Base-by-base conservation (phyloP, 2,888 invertebrate genomes). In the Deilephila elpenor region DNA sequence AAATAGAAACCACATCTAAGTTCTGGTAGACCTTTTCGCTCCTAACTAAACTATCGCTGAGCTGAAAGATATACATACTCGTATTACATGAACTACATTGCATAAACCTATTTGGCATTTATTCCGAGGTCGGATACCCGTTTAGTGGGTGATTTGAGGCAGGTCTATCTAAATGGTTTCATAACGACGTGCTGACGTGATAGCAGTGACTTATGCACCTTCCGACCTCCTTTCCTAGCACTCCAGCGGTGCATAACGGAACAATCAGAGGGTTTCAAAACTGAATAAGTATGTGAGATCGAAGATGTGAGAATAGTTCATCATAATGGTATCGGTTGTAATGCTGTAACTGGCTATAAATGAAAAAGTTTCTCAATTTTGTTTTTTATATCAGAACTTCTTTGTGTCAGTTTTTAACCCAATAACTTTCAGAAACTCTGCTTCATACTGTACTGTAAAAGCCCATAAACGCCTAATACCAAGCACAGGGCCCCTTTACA, bases 181-280 rank as follows among this genome's bases (percentile, higher is more conserved):
- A 25, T 20, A 44, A 64, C 44, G 64, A 64, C 44, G 44, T 44
- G 62, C 34, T 62, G 34, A 62, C 8, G 34, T 20, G 62, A 67
- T 44, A 67, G 20, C 20, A 20, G 25, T 19, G 59, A 37, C 70
- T 73, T 73, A 60, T 67, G 64, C 44, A 67, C 64, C 64, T 44
- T 1, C n/a, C n/a, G 62, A 34, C 34, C n/a, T 34, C 34, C 37
- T 64, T 44, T 20, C 20, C n/a, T 20, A 60, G 60, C 60, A 29
- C 29, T 60, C 14, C 4, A 60, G 29, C 60, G 25, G 17, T 60
- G 60, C 60, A 60, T 25, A 17, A 17, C 14, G 14, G 60, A 60
- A 60, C 60, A 25, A 29, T 60, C 29, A 3, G 60, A n/a, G n/a
- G 56, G 5, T 56, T 56, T 56, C 19, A 56, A 14, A 56, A 19